Evolutionary conservation across 2,888 invertebrate genomes (phyloP).

Genomic region (Netelia melanura): DNA sequence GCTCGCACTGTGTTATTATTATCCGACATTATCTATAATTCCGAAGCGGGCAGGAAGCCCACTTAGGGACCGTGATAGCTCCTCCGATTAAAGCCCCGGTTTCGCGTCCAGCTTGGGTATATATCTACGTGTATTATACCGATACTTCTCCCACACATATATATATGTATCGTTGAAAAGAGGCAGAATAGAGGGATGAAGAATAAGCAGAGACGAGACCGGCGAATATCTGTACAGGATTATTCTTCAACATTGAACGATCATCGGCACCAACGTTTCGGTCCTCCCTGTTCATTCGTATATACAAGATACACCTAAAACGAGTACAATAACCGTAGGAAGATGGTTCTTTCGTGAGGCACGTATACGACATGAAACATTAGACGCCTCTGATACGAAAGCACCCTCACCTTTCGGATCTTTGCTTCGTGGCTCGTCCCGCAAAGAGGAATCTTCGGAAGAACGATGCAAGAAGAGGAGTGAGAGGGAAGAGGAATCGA

Average conservation of each 20-base stretch:
- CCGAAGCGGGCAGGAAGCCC: constrained; percentile 84
- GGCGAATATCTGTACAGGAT: not conserved
- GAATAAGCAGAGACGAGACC: not conserved
- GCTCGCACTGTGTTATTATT: constrained; percentile 84
- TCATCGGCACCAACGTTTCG: too few relatives aligned
- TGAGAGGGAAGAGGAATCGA: constrained; percentile 43
- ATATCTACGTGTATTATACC: constrained; percentile 71
- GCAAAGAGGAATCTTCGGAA: constrained; percentile 51
- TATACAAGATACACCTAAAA: too few relatives aligned
- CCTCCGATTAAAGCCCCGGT: constrained; percentile 83
- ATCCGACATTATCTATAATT: constrained; percentile 85
- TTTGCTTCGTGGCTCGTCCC: too few relatives aligned
- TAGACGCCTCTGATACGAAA: too few relatives aligned
- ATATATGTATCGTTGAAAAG: constrained; percentile 21
- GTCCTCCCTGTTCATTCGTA: too few relatives aligned
- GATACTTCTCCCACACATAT: constrained; percentile 26
- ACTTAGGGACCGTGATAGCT: constrained; percentile 85
- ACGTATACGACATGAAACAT: too few relatives aligned
- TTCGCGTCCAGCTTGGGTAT: constrained; percentile 74
- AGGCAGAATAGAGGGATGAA: not conserved
- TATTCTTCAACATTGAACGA: not conserved
- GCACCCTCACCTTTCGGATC: constrained; percentile 24
- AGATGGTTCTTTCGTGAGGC: too few relatives aligned
- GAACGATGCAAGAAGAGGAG: constrained; percentile 17
- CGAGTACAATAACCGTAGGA: too few relatives aligned